Conservation (phyloP, 1,140 invertebrate genomes). For the Drosophila pallidifrons region DNA sequence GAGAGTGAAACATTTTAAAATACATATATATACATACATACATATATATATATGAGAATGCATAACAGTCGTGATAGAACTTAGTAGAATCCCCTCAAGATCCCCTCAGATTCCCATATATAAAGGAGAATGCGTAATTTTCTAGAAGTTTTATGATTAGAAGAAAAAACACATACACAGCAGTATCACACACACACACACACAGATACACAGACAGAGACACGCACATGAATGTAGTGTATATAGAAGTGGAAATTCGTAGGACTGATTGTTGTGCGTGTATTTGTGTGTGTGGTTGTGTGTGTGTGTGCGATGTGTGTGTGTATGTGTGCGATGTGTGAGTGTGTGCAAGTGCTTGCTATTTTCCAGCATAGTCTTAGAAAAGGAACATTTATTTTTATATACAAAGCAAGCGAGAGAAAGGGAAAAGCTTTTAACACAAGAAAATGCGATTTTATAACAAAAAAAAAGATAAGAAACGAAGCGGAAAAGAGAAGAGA, state of each 20-base stretch:
- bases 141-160: slow-evolving; percentile 70
- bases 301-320: background rate
- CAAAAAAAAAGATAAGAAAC: slow-evolving; percentile 1
- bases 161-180: slow-evolving; percentile 18
- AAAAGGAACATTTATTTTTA: slow-evolving; percentile 66
- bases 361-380: slow-evolving; percentile 50
- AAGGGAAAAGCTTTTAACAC: slow-evolving; percentile 42
- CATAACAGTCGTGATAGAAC: slow-evolving; percentile 47
- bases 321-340: background rate
- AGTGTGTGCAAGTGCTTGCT: slow-evolving; percentile 12
- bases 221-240: slow-evolving; percentile 20
- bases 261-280: slow-evolving; percentile 36
- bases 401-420: slow-evolving; percentile 49
- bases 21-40: background rate
- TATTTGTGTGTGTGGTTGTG: background rate
- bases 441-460: slow-evolving; percentile 41
- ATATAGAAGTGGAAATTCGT: slow-evolving; percentile 35
- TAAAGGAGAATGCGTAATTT: slow-evolving; percentile 57
- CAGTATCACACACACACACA: slow-evolving; percentile 13
- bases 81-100: slow-evolving; percentile 13
- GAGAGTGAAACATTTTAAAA: slow-evolving; percentile 29
- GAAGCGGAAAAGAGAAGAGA: background rate
- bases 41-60: slow-evolving; percentile 4
- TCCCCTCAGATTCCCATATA: slow-evolving; percentile 12
- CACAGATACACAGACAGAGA: background rate